Conservation (phyloP, 92 coral and sea anemone species). For the Hydrozoanthus gracilis region DNA sequence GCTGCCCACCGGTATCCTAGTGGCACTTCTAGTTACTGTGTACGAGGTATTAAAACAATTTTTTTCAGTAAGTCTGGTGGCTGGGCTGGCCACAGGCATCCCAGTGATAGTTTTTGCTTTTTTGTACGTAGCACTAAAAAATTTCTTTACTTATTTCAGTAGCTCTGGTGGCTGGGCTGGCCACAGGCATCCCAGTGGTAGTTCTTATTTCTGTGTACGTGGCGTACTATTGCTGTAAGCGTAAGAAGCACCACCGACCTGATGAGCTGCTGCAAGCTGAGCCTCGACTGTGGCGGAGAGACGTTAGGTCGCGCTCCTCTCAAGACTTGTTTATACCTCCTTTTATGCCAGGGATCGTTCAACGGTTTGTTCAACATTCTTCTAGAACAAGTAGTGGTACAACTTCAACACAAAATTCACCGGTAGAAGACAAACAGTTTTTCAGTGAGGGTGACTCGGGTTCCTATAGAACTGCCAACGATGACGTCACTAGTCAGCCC, state of each 20-base stretch:
- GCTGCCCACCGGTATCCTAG: conserved; percentile 94
- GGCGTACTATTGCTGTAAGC: conserved; percentile 93
- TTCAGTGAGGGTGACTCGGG: conserved; percentile 95
- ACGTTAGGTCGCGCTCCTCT: conserved; percentile 74
- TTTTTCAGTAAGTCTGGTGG: conserved; percentile 84
- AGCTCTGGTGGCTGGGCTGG: conserved; percentile 94
- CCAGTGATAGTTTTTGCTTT: conserved; percentile 83
- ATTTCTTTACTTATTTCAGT: conserved; percentile 41
- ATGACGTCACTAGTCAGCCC: conserved; percentile 74
- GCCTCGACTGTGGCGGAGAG: conserved; percentile 94
- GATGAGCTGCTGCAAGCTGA: conserved; percentile 76
- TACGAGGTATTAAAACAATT: neutral
- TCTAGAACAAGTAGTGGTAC: conserved; percentile 86
- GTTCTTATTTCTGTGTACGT: conserved; percentile 86
- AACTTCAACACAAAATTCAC: conserved; percentile 89
- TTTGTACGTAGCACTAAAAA: neutral
- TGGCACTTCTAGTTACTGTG: conserved; percentile 67
- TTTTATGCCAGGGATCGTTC: conserved; percentile 90
- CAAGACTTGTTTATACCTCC: conserved; percentile 96
- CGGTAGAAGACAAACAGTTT: conserved; percentile 87
- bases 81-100: conserved; percentile 94
- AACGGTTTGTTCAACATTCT: conserved; percentile 95
- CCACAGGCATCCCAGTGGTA: conserved; percentile 95
- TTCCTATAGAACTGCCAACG: conserved; percentile 95
- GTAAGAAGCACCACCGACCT: conserved; percentile 65